Base-by-base conservation (phyloP, 2,888 invertebrate genomes). In the Drosophila cracens region DNA sequence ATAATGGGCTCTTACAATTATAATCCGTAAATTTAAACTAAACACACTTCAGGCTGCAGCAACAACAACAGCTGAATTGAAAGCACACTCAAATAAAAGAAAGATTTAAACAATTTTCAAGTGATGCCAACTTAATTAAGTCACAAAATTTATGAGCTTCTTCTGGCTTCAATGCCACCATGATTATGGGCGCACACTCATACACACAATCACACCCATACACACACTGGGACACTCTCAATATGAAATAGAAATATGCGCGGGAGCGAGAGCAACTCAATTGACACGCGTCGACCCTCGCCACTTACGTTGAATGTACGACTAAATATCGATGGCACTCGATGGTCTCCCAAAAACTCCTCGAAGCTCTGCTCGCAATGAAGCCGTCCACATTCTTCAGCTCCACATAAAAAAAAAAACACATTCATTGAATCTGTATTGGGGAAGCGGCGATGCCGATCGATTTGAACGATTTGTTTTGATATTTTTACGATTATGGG, bases 401-500 rank as follows among this genome's bases (percentile, higher is more conserved):
- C 68, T 65, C 34, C 52, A 62, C 21, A 21, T 13, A 7, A 6
- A 21, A 21, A 43, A 43, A 13, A 43, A 21, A 6, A 43, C 13
- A 52, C 73, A 68, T 67, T 63, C 78, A 63, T 63, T 76, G 61
- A 80, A 81, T 81, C 64, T 68, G 76, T 57, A 52, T 66, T 46
- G 63, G 43, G 69, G 67, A 63, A 69, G 62, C 81, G 60, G 54
- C 59, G 81, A 64, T 81, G 85, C 81, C 90, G 92, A 91, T 92
- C 92, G 91, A 93, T 92, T 93, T 93, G 92, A 92, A 93, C 93
- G 93, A 93, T 93, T 93, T 93, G 93, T 93, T 93, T 91, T 93
- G 93, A 93, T 93, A 92, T 92, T 92, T 93, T 93, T 93, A 93
- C 92, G 93, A 92, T 93, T 93, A 93, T 92, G 91, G 74, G 89